Evolutionary conservation across 2,797 vertebrate species (phyloP), one percentile per base, ranked within the genome.

Genomic region (Taenioides sp.): DNA sequence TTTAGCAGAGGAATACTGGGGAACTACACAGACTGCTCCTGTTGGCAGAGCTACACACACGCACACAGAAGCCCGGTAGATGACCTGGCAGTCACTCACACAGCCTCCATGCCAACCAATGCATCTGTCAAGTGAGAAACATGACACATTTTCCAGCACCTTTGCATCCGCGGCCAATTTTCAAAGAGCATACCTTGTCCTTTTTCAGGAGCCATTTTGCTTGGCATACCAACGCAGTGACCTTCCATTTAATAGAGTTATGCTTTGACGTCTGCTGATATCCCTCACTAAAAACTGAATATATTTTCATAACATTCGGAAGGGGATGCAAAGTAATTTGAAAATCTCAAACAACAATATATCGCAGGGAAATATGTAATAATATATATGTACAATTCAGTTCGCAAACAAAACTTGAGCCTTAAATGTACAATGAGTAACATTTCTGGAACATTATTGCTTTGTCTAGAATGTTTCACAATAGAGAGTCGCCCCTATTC

Each of bases 71-170:
- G 80, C 87, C 84, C 77, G 83, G 88, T 85, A 91, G 88, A 93
- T 90, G 88, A 91, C 91, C 91, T 89, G 90, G 86, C 87, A 87
- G 83, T 79, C 86, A 86, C 79, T 71, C 79, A 72, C 81, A 75
- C 86, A 88, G 91, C 93, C 80, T 74, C 80, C 89, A 93, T 90
- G 91, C 94, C 93, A 94, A 92, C 90, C 87, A 75, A 87, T 89
- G 92, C 93, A 94, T 94, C 93, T 94, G 92, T 94, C 92, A 87
- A 93, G 91, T 91, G 88, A 91, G 89, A 92, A 94, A 91, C 88
- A 91, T 86, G 86, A 85, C 91, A 92, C 90, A 78, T 92, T 90
- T 93, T 89, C 86, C 84, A 88, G 82, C 90, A 92, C 90, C 91
- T 93, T 89, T 91, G 86, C 78, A 64, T 77, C 84, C 69, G 80